phyloP scores from a whole-genome alignment of 2,113 vertebrate species.

The Zootoca vivipara region DNA sequence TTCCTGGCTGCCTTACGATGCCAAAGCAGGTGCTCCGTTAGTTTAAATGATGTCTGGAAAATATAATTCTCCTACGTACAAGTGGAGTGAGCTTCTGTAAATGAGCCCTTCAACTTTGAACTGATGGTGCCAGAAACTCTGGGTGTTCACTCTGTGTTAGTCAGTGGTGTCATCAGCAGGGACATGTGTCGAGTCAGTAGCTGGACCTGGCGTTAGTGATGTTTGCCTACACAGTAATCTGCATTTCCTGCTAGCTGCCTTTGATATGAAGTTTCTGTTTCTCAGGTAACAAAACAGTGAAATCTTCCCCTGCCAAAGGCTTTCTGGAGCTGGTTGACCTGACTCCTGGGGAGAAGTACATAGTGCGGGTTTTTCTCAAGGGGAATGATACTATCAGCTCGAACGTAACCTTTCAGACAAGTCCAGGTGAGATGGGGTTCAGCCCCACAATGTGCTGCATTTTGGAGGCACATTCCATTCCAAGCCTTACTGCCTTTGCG shows the following conservation, averaged over 20 bases:
- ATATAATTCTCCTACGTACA: background rate
- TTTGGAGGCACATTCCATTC: slow-evolving; percentile 51
- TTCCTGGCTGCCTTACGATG: background rate
- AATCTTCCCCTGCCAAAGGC: slow-evolving; percentile 83
- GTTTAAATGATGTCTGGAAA: background rate
- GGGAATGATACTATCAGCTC: slow-evolving; percentile 89
- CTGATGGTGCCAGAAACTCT: background rate
- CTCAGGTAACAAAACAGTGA: slow-evolving; percentile 91
- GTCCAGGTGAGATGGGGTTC: slow-evolving; percentile 91
- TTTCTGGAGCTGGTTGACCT: slow-evolving; percentile 88
- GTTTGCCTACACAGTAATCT: background rate
- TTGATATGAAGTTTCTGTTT: slow-evolving; percentile 82
- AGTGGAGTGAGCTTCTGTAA: background rate
- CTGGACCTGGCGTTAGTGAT: background rate
- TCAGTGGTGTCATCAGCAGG: background rate
- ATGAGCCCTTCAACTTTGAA: background rate
- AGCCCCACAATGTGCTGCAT: slow-evolving; percentile 50
- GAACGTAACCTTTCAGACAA: slow-evolving; percentile 91
- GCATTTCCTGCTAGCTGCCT: slow-evolving; percentile 40
- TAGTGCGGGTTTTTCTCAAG: slow-evolving; percentile 92
- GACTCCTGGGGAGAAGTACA: slow-evolving; percentile 90
- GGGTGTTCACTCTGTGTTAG: background rate
- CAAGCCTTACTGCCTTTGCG: slow-evolving; percentile 30
- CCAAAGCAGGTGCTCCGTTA: background rate
- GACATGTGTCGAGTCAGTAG: background rate